A percentile compares a stretch with the other conserved stretches of the same genome.
Evolutionary conservation across 2,797 vertebrate species (phyloP).

Genomic region (Craterocephalus amniculus): DNA sequence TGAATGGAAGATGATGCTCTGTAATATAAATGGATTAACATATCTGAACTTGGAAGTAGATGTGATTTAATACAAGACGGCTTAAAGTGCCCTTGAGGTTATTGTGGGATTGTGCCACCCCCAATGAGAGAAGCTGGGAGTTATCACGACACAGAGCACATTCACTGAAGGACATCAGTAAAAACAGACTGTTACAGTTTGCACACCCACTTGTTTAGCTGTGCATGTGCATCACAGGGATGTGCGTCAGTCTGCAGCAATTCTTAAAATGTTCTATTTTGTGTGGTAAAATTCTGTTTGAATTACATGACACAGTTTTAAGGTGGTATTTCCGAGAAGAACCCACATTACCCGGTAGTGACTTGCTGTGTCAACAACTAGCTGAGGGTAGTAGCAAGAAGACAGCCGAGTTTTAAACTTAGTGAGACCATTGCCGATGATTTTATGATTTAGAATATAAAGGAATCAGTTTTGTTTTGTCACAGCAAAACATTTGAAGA

Average conservation of each 20-base stretch:
- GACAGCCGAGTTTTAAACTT: not conserved
- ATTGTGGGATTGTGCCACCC: constrained; percentile 45
- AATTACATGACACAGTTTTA: not conserved
- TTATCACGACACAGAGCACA: constrained; percentile 24
- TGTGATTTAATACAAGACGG: constrained; percentile 58
- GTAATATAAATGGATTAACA: constrained; percentile 62
- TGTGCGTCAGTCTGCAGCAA: not conserved
- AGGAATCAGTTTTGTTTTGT: not conserved
- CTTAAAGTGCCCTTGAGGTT: constrained; percentile 36
- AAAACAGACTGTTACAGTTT: constrained; percentile 8
- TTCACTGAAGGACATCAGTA: constrained; percentile 19
- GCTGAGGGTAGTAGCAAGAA: not conserved
- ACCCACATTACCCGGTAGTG: not conserved
- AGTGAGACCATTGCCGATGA: not conserved
- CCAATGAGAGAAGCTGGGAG: constrained; percentile 25
- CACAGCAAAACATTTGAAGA: not conserved
- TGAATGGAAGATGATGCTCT: constrained; percentile 36
- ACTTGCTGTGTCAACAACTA: not conserved
- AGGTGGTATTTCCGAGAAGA: not conserved
- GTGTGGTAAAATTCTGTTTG: not conserved
- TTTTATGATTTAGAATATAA: not conserved
- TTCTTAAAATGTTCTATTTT: not conserved
- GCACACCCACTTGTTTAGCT: not conserved
- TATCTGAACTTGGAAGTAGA: constrained; percentile 54
- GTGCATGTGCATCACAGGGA: not conserved